Conservation (phyloP, 2,113 vertebrate species). For the Eublepharis macularius region DNA sequence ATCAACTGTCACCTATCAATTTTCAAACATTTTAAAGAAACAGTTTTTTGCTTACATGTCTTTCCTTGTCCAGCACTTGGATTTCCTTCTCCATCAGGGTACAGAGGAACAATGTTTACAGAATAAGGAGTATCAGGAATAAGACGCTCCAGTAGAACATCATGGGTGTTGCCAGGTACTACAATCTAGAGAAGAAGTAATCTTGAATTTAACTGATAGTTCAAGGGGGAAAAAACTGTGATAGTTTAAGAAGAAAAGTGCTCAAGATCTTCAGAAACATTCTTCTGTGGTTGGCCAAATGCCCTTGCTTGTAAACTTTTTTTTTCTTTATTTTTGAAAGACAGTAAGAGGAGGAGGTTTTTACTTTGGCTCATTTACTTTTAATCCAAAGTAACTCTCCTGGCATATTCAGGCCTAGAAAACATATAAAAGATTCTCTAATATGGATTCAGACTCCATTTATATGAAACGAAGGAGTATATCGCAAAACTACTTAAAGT, state of each 20-base stretch:
- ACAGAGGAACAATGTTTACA: slow-evolving; percentile 84
- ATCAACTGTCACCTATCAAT: background rate
- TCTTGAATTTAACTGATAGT: slow-evolving; percentile 4
- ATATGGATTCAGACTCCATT: background rate
- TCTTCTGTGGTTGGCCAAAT: background rate
- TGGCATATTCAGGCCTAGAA: background rate
- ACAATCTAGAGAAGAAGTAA: slow-evolving; percentile 78
- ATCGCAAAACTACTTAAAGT: too few species aligned
- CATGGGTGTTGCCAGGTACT: slow-evolving; percentile 84
- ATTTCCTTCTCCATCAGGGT: slow-evolving; percentile 88
- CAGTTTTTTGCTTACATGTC: slow-evolving; percentile 82
- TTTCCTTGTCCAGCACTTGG: slow-evolving; percentile 78
- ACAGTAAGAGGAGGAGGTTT: too few species aligned
- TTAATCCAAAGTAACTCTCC: background rate
- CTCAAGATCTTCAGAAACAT: background rate
- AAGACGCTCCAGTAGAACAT: slow-evolving; percentile 86
- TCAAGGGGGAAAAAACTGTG: background rate
- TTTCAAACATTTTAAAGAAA: slow-evolving; percentile 2
- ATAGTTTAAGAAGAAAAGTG: background rate
- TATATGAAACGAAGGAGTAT: background rate
- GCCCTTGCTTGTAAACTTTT: background rate
- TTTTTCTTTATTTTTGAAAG: background rate
- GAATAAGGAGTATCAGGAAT: slow-evolving; percentile 89
- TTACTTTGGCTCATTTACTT: background rate
- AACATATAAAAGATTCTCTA: background rate